These are phyloP conservation scores for Chymomyza procnemis DNA, from an alignment of 2,888 invertebrate genomes.

Conservation along the genomic window DNA sequence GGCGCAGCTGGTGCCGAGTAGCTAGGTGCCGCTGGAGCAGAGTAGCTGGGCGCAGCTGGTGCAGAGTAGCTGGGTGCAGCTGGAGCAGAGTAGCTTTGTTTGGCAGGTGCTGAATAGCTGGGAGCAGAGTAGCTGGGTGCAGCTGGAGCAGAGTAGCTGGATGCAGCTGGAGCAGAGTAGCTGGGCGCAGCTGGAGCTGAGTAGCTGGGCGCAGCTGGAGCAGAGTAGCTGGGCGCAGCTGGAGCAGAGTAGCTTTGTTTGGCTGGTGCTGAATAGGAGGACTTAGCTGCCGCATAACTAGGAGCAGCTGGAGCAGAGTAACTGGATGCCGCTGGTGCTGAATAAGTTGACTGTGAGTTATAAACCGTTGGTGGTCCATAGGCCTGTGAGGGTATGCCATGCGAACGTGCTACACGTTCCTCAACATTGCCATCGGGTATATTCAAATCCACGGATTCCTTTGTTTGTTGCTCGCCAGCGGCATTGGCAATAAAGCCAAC, in stretches of 20 bases:
- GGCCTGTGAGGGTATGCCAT: conserved; percentile 37
- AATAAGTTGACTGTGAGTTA: conserved; percentile 32
- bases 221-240: background rate
- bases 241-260: conserved; percentile 24
- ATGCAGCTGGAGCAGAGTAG: conserved; percentile 11
- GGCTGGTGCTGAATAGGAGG: background rate
- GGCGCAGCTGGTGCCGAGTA: background rate
- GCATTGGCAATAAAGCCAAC: conserved; percentile 27
- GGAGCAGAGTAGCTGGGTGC: background rate
- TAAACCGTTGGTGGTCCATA: conserved; percentile 50
- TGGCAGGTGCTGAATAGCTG: background rate
- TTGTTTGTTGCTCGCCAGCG: conserved; percentile 21
- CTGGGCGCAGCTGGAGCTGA: conserved; percentile 13
- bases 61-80: conserved; percentile 15
- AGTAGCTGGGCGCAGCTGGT: background rate
- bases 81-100: conserved; percentile 17
- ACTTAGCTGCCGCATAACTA: background rate
- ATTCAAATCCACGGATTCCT: conserved; percentile 41
- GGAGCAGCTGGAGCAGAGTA: background rate
- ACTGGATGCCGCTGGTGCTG: background rate
- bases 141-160: background rate
- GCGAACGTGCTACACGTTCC: conserved; percentile 33
- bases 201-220: conserved; percentile 2
- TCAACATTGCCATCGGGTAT: conserved; percentile 32
- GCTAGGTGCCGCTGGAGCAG: background rate